Conservation (phyloP, 2,797 vertebrate species). For the Poecilia wingei region DNA sequence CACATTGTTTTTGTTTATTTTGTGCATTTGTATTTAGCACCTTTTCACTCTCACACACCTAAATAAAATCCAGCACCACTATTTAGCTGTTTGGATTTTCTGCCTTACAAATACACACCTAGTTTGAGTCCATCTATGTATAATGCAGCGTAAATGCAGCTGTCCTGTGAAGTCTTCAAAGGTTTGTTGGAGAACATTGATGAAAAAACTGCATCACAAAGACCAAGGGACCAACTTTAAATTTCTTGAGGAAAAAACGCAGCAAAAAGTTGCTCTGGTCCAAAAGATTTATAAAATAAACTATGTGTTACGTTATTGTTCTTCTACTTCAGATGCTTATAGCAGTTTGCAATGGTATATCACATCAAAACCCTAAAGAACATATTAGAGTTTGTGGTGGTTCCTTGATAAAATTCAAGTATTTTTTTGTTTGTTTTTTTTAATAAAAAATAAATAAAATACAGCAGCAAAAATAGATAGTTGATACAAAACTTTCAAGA, state of each 20-base stretch:
- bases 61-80: neutral
- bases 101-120: neutral
- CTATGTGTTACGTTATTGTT: neutral
- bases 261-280: neutral
- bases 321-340: neutral
- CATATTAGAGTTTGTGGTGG: neutral
- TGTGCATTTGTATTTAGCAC: neutral
- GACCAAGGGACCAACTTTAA: neutral
- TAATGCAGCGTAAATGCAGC: neutral
- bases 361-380: neutral
- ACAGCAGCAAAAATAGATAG: neutral
- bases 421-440: no score
- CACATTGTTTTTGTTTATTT: neutral
- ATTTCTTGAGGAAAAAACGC: neutral
- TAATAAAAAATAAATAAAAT: neutral
- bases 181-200: neutral
- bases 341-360: neutral
- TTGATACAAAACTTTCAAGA: constrained; percentile 27
- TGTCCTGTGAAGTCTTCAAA: neutral
- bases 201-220: neutral
- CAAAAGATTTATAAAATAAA: neutral
- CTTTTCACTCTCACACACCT: neutral
- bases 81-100: no score
- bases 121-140: neutral
- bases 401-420: neutral